phyloP scores from a whole-genome alignment of 2,888 invertebrate species.

The Ypsolopha sequella region DNA sequence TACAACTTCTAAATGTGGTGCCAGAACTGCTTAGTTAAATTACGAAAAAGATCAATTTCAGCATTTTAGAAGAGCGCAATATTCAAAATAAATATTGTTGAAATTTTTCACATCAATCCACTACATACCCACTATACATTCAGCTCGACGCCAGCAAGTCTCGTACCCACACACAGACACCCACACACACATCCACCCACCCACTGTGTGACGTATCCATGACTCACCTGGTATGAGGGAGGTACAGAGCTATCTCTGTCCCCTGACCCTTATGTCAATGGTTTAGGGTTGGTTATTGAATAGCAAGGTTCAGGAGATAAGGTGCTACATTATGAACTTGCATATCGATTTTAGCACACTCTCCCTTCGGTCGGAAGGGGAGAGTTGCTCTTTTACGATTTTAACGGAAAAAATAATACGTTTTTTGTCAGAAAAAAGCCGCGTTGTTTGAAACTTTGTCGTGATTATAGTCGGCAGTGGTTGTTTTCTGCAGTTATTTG shows the following conservation, averaged over 20 bases:
- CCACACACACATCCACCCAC: conserved; percentile 24
- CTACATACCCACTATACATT: conserved; percentile 9
- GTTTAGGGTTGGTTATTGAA: conserved; percentile 34
- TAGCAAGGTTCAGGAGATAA: conserved; percentile 19
- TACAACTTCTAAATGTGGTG: no score
- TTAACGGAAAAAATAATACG: not conserved
- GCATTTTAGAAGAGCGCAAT: no score
- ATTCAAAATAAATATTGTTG: no score
- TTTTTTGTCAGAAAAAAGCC: not conserved
- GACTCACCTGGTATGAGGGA: conserved; percentile 47
- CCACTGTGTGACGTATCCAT: conserved; percentile 33
- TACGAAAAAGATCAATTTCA: no score
- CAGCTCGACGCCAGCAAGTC: conserved; percentile 45
- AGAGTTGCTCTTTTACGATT: conserved; percentile 32
- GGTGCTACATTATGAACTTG: conserved; percentile 39
- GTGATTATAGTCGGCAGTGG: not conserved
- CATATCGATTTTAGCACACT: conserved; percentile 54
- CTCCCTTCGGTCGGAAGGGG: conserved; percentile 25
- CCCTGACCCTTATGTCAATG: not conserved
- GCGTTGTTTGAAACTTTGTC: not conserved
- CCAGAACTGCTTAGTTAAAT: no score
- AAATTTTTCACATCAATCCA: conserved; percentile 20
- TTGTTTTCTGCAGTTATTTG: not conserved
- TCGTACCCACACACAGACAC: conserved; percentile 38
- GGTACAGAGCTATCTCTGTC: not conserved